Evolutionary conservation across 2,888 invertebrate genomes (phyloP).

Genomic region (Microctonus brassicae): DNA sequence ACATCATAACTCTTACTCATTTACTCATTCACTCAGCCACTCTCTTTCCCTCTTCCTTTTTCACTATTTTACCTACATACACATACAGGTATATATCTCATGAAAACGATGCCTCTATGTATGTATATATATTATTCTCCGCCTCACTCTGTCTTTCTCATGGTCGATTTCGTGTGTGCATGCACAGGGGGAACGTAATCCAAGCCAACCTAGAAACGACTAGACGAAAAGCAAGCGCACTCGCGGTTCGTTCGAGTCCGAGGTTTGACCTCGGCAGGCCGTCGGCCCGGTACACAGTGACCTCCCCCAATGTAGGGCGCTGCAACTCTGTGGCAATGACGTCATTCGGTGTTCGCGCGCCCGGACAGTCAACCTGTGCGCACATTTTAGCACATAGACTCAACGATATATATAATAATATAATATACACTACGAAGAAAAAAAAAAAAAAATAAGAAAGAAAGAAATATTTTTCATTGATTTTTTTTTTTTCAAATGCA

Average conservation of each 20-base stretch:
- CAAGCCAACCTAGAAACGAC: constrained; percentile 62
- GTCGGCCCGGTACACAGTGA: constrained; percentile 69
- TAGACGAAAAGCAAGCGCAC: constrained; percentile 63
- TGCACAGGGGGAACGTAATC: constrained; percentile 51
- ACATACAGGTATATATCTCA: too few relatives aligned
- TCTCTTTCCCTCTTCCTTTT: too few relatives aligned
- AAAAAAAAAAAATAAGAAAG: too few relatives aligned
- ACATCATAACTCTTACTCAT: not conserved
- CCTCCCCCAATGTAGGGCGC: constrained; percentile 70
- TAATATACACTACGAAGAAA: too few relatives aligned
- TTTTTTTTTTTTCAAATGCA: too few relatives aligned
- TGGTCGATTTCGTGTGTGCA: constrained; percentile 9
- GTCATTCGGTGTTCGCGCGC: constrained; percentile 53
- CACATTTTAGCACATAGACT: constrained; percentile 48
- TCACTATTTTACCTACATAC: constrained; percentile 3
- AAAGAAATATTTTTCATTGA: not conserved
- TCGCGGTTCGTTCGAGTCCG: constrained; percentile 53
- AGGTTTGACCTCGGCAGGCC: constrained; percentile 69
- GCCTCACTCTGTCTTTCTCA: constrained; percentile 4
- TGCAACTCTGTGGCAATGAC: constrained; percentile 67
- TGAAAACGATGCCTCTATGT: too few relatives aligned
- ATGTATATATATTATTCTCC: not conserved
- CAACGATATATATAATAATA: constrained; percentile 1
- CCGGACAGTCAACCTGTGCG: constrained; percentile 57
- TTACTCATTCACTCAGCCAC: too few relatives aligned